Evolutionary conservation across 1,140 invertebrate species (phyloP).

Genomic region (Papilio aristodemus): DNA sequence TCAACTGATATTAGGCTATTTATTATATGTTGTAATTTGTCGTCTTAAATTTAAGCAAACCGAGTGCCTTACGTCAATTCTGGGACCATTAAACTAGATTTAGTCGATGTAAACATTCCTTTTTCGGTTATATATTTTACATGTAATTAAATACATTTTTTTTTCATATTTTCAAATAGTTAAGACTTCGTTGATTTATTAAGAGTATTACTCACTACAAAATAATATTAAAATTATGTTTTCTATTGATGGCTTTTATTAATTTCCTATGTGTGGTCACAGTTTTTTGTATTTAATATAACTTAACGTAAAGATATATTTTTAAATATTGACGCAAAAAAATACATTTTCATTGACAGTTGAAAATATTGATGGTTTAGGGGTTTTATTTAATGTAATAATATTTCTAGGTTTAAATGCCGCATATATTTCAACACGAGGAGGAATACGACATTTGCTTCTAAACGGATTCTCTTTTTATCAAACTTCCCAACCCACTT

Average conservation of each 20-base stretch:
- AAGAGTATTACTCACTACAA: conserved; percentile 73
- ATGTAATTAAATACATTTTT: conserved; percentile 46
- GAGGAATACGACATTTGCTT: conserved; percentile 55
- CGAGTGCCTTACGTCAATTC: conserved; percentile 60
- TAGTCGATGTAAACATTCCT: conserved; percentile 71
- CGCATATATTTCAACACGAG: conserved; percentile 59
- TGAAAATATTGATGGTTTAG: not conserved
- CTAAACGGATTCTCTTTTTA: conserved; percentile 60
- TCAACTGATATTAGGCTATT: conserved; percentile 48
- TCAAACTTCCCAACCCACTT: conserved; percentile 43
- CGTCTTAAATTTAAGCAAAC: conserved; percentile 41
- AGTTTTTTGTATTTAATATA: not conserved
- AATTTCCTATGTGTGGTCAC: not conserved
- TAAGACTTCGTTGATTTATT: conserved; percentile 70
- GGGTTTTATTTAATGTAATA: not conserved
- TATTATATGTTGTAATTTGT: conserved; percentile 48
- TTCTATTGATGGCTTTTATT: conserved; percentile 49
- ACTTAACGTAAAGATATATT: not conserved
- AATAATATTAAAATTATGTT: conserved; percentile 71
- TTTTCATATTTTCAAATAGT: conserved; percentile 64
- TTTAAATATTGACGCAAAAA: too few species aligned
- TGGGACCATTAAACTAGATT: conserved; percentile 66
- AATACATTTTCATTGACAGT: conserved; percentile 12
- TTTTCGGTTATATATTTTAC: conserved; percentile 54
- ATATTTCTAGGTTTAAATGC: conserved; percentile 54